Conservation (phyloP, 92 coral and sea anemone species). For the Porites divaricata region DNA sequence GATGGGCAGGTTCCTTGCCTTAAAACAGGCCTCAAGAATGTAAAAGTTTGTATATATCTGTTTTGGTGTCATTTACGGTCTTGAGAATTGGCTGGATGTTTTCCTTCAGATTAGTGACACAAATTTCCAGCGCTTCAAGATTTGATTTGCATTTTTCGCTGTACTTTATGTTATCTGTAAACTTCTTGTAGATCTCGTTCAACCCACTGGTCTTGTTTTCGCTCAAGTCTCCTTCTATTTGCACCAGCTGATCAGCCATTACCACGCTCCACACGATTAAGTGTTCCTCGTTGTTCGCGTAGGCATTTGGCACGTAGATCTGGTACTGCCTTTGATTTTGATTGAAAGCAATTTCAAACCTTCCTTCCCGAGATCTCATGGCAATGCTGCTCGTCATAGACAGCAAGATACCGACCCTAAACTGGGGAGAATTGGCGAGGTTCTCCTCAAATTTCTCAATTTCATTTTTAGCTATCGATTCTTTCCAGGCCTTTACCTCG, state of each 20-base stretch:
- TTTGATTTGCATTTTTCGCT: constrained; percentile 26
- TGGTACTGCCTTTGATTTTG: constrained; percentile 38
- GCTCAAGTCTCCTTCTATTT: constrained; percentile 36
- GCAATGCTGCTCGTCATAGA: constrained; percentile 60
- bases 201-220: constrained; percentile 22
- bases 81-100: background rate
- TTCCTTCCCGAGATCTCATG: constrained; percentile 24
- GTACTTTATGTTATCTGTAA: constrained; percentile 27
- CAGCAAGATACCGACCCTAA: constrained; percentile 65
- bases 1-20: background rate
- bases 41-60: constrained; percentile 6
- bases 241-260: constrained; percentile 60
- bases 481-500: constrained; percentile 50
- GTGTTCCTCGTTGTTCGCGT: constrained; percentile 28
- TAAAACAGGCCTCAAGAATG: background rate
- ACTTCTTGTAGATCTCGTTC: constrained; percentile 25
- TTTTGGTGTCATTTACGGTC: background rate
- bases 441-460: constrained; percentile 49
- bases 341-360: constrained; percentile 43
- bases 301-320: constrained; percentile 71
- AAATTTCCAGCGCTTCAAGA: constrained; percentile 13
- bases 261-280: constrained; percentile 69
- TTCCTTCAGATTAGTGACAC: background rate
- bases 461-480: constrained; percentile 11
- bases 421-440: constrained; percentile 22